Base-by-base conservation (phyloP, 2,797 vertebrate species). In the Silurus lanzhouensis region DNA sequence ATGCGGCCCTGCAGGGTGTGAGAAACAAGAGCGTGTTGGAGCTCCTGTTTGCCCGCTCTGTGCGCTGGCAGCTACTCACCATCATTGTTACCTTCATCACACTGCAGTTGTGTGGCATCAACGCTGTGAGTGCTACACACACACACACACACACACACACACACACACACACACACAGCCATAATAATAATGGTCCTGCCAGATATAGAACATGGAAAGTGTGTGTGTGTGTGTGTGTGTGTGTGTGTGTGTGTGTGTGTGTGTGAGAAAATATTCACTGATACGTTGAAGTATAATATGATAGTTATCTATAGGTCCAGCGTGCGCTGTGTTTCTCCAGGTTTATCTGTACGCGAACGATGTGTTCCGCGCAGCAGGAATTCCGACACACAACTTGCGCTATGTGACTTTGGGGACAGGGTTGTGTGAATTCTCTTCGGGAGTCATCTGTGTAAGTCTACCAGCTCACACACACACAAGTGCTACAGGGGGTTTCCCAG, bases 311-410 rank as follows among this genome's bases (percentile, higher is more conserved):
- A 7, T 2, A 48, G 3, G 67, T 70, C n/a, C 20, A 46, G 75
- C 52, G 22, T 55, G 74, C 76, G 80, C 61, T 48, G 77, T 61
- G 55, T 89, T 22, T 89, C 58, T 85, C 19, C 91, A 97, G 96
- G 94, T 97, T 79, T 97, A 95, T 91, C 95, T 94, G 87, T 97
- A 97, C 84, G 95, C 95, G 38, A 95, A 93, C 87, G 93, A 92
- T 8, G 91, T 97, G 84, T 96, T 97, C 83, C 88, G 87, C 57
- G 92, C 91, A 0, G 95, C 94, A 61, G 96, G 96, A 82, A 95
- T 97, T 66, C 83, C 90, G 4, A 82, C 92, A n/a, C 9, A 87
- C 31, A 91, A 95, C 89, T 91, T 93, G 60, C 91, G 88, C 38
- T 96, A 96, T 0, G 88, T 90, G 0, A 94, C 93, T 3, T 83